Conservation (phyloP, 2,113 vertebrate genomes). For the Pao palembangensis region DNA sequence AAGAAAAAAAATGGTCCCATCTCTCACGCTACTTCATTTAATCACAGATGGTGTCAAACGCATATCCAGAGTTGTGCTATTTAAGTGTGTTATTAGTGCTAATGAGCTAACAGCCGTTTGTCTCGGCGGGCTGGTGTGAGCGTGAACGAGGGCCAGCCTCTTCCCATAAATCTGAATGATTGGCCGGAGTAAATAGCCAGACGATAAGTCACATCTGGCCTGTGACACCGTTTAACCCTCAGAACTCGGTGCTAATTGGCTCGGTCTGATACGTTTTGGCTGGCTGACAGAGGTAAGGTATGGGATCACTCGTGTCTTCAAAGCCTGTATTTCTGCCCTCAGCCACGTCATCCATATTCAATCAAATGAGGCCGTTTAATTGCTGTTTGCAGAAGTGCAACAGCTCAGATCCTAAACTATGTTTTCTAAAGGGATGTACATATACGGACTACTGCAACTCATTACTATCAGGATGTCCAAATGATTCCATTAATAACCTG, state of each 20-base stretch:
- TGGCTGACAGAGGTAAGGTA: slow-evolving; percentile 29
- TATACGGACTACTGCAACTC: no score
- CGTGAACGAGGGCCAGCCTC: slow-evolving; percentile 31
- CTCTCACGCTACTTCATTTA: no score
- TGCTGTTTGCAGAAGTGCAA: slow-evolving; percentile 1
- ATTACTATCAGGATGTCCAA: no score
- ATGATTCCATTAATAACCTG: no score
- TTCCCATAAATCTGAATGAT: slow-evolving; percentile 40
- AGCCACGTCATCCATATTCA: slow-evolving; percentile 20
- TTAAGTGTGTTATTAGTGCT: no score
- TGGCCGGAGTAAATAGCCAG: slow-evolving; percentile 43
- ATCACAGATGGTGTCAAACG: no score
- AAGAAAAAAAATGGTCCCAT: no score
- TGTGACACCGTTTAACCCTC: slow-evolving; percentile 62
- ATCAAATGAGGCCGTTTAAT: slow-evolving; percentile 24
- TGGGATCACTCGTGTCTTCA: not conserved
- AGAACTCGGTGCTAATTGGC: slow-evolving; percentile 52
- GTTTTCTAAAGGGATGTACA: no score
- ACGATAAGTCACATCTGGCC: slow-evolving; percentile 51
- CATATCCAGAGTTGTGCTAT: no score
- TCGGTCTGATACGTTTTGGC: slow-evolving; percentile 35
- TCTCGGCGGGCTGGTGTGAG: not conserved
- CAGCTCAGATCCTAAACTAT: no score
- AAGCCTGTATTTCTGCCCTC: no score
- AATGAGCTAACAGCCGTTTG: not conserved